Evolutionary conservation across 2,113 vertebrate genomes (phyloP).

Genomic region (Chiloscyllium plagiosum): DNA sequence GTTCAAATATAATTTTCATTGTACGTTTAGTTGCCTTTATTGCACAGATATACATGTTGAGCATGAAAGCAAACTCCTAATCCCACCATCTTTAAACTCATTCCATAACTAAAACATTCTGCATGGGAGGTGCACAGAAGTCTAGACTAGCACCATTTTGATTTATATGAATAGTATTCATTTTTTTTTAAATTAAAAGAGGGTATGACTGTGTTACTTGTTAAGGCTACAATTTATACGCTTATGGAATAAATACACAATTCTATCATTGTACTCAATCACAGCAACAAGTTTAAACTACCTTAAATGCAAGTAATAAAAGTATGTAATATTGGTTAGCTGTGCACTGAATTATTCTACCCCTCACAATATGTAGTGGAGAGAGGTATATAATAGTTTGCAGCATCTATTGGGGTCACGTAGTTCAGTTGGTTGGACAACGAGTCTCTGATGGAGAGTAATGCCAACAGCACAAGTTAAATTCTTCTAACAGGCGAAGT

Average conservation of each 20-base stretch:
- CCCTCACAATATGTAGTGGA: neutral
- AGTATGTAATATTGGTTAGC: neutral
- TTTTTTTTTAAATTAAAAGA: neutral
- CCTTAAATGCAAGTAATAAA: neutral
- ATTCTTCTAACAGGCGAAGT: too few species aligned
- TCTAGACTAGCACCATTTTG: neutral
- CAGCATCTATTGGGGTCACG: too few species aligned
- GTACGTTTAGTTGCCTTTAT: neutral
- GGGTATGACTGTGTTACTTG: neutral
- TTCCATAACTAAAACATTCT: neutral
- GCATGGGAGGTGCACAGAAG: neutral
- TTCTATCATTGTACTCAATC: neutral
- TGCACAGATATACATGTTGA: neutral
- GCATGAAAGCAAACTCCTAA: neutral
- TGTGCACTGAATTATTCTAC: neutral
- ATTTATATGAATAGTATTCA: neutral
- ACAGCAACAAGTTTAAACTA: neutral
- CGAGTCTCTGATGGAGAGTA: too few species aligned
- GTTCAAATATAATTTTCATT: conserved; percentile 18
- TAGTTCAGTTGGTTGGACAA: too few species aligned
- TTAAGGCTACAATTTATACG: neutral
- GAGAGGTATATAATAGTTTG: neutral
- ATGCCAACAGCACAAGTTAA: too few species aligned
- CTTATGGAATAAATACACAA: neutral
- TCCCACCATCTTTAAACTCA: neutral